Evolutionary conservation across 1,140 invertebrate species (phyloP).

Genomic region (Drosophila malerkotliana): DNA sequence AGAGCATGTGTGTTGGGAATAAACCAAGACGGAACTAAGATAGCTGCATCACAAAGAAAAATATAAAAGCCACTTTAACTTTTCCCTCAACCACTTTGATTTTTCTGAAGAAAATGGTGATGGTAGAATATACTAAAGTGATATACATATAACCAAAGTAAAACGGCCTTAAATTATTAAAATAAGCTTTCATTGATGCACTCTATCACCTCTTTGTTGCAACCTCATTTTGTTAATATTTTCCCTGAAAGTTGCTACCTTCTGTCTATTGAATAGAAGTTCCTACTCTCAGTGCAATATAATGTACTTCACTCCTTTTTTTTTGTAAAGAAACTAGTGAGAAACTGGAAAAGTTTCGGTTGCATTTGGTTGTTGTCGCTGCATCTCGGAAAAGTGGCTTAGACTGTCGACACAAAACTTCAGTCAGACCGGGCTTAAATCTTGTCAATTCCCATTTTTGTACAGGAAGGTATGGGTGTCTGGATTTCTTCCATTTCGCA

Average conservation of each 20-base stretch:
- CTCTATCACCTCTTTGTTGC: conserved; percentile 2
- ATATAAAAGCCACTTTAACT: conserved; percentile 7
- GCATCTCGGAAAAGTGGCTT: conserved; percentile 54
- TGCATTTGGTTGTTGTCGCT: conserved; percentile 29
- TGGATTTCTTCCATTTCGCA: conserved; percentile 18
- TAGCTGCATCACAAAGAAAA: conserved; percentile 14
- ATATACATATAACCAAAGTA: not conserved
- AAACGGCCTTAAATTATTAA: not conserved
- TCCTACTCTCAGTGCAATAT: conserved; percentile 4
- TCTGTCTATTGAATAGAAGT: conserved; percentile 51
- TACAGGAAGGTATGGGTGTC: conserved; percentile 6
- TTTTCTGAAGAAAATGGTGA: not conserved
- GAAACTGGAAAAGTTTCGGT: conserved; percentile 31
- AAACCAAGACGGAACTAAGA: not conserved
- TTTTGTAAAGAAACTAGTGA: not conserved
- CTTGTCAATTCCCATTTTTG: conserved; percentile 51
- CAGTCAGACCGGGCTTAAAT: conserved; percentile 54
- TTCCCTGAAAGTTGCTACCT: conserved; percentile 28
- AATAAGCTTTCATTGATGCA: not conserved
- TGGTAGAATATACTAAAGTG: no score
- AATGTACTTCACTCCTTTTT: conserved; percentile 1
- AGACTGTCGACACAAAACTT: conserved; percentile 65
- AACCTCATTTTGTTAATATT: conserved; percentile 6
- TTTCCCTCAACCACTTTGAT: not conserved
- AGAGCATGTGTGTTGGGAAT: conserved; percentile 11